Evolutionary conservation across 1,140 invertebrate species (phyloP).

Genomic region (Bombus confusus): DNA sequence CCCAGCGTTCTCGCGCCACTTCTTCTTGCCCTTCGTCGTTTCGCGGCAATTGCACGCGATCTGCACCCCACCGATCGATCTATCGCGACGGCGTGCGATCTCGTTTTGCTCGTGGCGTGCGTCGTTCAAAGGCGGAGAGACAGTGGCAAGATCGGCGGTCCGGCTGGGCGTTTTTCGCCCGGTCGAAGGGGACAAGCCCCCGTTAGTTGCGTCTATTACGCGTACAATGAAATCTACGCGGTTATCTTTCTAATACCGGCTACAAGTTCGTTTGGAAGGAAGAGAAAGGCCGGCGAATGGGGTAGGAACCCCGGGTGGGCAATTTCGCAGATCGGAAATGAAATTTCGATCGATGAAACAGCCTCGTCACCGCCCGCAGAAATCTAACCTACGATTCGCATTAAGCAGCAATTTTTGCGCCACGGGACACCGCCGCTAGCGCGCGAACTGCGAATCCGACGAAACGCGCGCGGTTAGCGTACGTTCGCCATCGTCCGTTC

Average conservation of each 20-base stretch:
- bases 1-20: too few species aligned
- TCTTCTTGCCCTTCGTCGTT: too few species aligned
- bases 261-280: not conserved
- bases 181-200: not conserved
- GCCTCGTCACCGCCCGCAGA: constrained; percentile 72
- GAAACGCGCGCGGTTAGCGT: too few species aligned
- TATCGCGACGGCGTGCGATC: too few species aligned
- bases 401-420: constrained; percentile 62
- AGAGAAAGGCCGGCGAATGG: constrained; percentile 33
- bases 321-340: constrained; percentile 76
- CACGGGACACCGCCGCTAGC: constrained; percentile 4
- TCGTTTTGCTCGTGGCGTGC: too few species aligned
- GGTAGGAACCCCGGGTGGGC: constrained; percentile 54
- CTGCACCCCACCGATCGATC: too few species aligned
- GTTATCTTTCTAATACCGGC: not conserved
- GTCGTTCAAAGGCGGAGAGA: too few species aligned
- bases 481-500: too few species aligned
- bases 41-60: too few species aligned
- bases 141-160: not conserved
- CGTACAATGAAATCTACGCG: constrained; percentile 17
- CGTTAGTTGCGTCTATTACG: constrained; percentile 27
- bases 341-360: constrained; percentile 77
- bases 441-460: too few species aligned
- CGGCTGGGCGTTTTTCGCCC: constrained; percentile 31
- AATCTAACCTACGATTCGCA: constrained; percentile 77